These are phyloP conservation scores for Argentina silus DNA, from an alignment of 2,797 vertebrate genomes.

Conservation along the genomic window DNA sequence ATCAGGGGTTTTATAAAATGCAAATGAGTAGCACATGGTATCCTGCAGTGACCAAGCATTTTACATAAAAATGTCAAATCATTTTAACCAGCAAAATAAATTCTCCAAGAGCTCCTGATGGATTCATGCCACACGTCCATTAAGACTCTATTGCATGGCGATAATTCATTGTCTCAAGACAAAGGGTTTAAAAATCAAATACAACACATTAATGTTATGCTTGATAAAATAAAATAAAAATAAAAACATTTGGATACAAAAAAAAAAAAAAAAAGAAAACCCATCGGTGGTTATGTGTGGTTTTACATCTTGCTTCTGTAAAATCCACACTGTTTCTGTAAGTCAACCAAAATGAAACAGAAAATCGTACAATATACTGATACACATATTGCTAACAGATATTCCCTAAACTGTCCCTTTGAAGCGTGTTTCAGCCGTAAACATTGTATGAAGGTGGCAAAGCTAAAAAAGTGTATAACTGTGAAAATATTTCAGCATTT, in stretches of 20 bases:
- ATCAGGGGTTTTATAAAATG: conserved; percentile 57
- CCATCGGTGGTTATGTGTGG: background rate
- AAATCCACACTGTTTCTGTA: background rate
- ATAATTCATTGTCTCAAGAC: conserved; percentile 23
- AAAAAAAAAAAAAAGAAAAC: conserved; percentile 24
- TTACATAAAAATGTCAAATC: conserved; percentile 52
- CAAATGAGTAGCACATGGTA: conserved; percentile 48
- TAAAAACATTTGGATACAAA: conserved; percentile 29
- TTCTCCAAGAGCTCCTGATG: conserved; percentile 51
- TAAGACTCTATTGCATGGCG: conserved; percentile 71
- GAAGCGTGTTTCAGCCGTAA: conserved; percentile 66
- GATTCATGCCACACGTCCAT: conserved; percentile 57
- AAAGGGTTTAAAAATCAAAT: conserved; percentile 16
- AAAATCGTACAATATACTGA: conserved; percentile 58
- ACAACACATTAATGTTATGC: conserved; percentile 29
- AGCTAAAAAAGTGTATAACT: conserved; percentile 61
- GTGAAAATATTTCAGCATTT: conserved; percentile 75
- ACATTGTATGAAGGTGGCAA: conserved; percentile 68
- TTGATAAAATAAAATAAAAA: conserved; percentile 23
- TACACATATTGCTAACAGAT: conserved; percentile 20
- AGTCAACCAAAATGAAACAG: conserved; percentile 23
- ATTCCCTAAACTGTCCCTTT: conserved; percentile 39
- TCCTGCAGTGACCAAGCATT: conserved; percentile 45
- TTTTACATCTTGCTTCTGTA: conserved; percentile 21
- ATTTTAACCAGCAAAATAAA: conserved; percentile 65